A percentile compares a stretch with the other conserved stretches of the same genome.
phyloP scores from a whole-genome alignment of 2,113 vertebrate species.

The Podarcis muralis region DNA sequence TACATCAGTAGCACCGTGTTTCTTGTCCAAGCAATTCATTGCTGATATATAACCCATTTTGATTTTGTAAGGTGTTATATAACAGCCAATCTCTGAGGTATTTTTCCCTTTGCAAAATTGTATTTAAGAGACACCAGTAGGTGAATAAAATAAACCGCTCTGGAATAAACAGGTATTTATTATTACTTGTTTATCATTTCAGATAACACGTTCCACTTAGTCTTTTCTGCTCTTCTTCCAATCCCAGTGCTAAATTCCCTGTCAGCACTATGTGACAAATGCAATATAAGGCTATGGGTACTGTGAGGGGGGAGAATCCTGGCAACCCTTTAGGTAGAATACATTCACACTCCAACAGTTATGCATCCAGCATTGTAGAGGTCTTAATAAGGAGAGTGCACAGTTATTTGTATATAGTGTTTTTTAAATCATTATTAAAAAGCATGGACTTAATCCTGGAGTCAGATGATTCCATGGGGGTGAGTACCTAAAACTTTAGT shows the following conservation, averaged over 20 bases:
- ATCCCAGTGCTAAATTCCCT: not conserved
- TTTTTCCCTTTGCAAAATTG: not conserved
- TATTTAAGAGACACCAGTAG: not conserved
- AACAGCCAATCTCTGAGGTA: not conserved
- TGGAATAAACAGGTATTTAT: slow-evolving; percentile 23
- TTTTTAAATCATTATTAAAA: no score
- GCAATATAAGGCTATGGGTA: not conserved
- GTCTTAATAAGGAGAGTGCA: not conserved
- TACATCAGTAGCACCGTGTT: not conserved
- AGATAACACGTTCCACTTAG: not conserved
- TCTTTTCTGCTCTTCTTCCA: not conserved
- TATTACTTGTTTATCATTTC: not conserved
- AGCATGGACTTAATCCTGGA: no score
- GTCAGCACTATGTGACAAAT: slow-evolving; percentile 26
- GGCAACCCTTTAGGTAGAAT: not conserved
- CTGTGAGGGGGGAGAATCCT: not conserved
- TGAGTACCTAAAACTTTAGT: no score
- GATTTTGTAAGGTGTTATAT: slow-evolving; percentile 5
- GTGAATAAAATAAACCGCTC: not conserved
- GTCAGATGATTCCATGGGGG: no score
- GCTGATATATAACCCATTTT: not conserved
- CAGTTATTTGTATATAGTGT: not conserved
- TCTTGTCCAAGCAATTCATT: not conserved
- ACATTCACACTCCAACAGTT: not conserved
- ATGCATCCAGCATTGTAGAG: not conserved